phyloP scores from a whole-genome alignment of 2,113 vertebrate species.

The Osmerus mordax region DNA sequence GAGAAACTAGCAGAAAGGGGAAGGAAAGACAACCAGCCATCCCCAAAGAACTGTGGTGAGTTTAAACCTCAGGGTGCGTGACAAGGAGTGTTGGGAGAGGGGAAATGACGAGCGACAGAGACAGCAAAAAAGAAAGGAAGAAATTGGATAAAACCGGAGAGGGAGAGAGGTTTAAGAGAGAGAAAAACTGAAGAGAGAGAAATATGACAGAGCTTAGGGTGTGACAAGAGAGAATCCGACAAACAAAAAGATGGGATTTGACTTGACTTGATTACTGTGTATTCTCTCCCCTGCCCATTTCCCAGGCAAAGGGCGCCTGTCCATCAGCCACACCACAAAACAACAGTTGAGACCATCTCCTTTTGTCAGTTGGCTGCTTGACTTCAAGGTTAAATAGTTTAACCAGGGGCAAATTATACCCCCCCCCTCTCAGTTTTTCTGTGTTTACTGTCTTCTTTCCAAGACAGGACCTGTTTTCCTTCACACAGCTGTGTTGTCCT shows the following conservation, averaged over 20 bases:
- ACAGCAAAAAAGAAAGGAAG: not conserved
- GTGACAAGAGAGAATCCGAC: not conserved
- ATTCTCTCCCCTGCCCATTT: no score
- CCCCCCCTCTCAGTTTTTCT: constrained; percentile 4
- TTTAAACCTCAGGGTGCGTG: constrained; percentile 3
- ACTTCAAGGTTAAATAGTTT: not conserved
- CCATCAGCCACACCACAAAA: no score
- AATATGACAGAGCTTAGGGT: not conserved
- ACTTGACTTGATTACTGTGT: no score
- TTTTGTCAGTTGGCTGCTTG: constrained; percentile 21
- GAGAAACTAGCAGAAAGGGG: constrained; percentile 24
- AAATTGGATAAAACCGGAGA: not conserved
- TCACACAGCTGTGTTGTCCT: constrained; percentile 44
- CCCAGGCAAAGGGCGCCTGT: no score
- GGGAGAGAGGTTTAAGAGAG: not conserved
- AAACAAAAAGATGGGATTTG: not conserved
- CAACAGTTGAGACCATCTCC: no score
- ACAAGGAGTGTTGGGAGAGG: not conserved
- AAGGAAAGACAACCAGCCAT: constrained; percentile 35
- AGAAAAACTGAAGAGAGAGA: not conserved
- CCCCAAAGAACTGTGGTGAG: constrained; percentile 22
- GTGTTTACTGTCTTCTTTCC: constrained; percentile 44
- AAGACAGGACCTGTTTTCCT: constrained; percentile 15
- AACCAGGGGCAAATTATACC: no score
- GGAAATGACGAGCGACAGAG: not conserved